phyloP scores from a whole-genome alignment of 2,888 invertebrate species.

The Rhaphigaster nebulosa region DNA sequence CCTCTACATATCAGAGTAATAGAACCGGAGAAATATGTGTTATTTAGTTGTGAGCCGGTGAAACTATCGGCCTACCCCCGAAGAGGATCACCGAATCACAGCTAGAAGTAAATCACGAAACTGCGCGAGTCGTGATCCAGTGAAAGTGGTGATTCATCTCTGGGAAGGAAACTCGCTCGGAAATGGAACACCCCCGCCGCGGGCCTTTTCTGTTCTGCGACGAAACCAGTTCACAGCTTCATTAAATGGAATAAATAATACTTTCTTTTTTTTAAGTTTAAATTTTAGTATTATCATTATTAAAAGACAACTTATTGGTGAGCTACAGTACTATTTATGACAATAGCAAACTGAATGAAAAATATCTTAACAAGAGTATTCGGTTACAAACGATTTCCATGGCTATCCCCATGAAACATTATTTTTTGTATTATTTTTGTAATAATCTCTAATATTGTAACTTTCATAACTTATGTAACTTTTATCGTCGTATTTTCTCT shows the following conservation, averaged over 20 bases:
- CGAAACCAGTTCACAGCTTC: background rate
- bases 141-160: constrained; percentile 43
- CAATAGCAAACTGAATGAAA: too few relatives aligned
- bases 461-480: too few relatives aligned
- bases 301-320: background rate
- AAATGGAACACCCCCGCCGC: background rate
- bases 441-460: too few relatives aligned
- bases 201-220: background rate
- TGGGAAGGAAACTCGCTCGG: background rate
- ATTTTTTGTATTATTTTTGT: too few relatives aligned
- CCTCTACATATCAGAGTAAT: background rate
- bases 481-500: too few relatives aligned
- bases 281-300: background rate
- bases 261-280: background rate
- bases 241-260: background rate
- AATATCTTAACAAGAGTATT: too few relatives aligned
- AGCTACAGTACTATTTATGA: background rate
- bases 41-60: constrained; percentile 3
- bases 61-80: background rate
- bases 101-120: constrained; percentile 43
- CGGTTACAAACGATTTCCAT: too few relatives aligned
- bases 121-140: constrained; percentile 15
- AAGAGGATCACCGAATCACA: background rate
- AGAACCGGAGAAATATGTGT: constrained; percentile 13
- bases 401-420: too few relatives aligned